Conservation (phyloP, 2,797 vertebrate genomes). For the Lerista edwardsae region DNA sequence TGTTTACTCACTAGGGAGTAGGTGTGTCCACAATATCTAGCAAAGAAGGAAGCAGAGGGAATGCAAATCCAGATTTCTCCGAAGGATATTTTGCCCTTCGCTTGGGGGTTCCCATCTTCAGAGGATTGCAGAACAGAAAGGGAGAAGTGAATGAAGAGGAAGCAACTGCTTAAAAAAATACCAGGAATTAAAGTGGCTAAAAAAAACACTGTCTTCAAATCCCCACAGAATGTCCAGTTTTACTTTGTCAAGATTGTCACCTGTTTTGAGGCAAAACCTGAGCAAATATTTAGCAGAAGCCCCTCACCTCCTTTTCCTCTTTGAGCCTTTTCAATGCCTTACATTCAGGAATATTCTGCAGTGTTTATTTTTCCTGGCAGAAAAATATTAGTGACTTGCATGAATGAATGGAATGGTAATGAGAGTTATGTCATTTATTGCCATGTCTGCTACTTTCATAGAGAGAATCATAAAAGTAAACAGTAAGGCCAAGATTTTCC, state of each 20-base stretch:
- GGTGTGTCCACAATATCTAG: background rate
- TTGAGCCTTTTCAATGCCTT: slow-evolving; percentile 60
- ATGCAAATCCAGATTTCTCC: background rate
- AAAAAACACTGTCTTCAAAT: slow-evolving; percentile 26
- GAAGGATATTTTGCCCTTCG: background rate
- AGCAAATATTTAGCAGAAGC: slow-evolving; percentile 67
- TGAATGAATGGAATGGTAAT: slow-evolving; percentile 72
- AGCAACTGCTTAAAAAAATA: background rate
- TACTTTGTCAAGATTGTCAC: slow-evolving; percentile 28
- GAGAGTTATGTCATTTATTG: slow-evolving; percentile 71
- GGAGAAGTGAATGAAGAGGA: background rate
- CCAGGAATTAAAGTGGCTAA: background rate
- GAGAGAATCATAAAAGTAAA: slow-evolving; percentile 62
- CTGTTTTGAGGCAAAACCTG: slow-evolving; percentile 52
- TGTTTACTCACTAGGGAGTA: background rate
- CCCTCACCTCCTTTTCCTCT: slow-evolving; percentile 49
- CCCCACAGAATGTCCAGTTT: slow-evolving; percentile 1
- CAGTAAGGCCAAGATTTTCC: slow-evolving; percentile 53
- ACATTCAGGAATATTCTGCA: slow-evolving; percentile 64
- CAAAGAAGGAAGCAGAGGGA: background rate
- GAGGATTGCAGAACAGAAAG: background rate
- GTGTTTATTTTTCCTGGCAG: slow-evolving; percentile 71
- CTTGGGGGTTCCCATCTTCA: background rate
- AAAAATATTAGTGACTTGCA: slow-evolving; percentile 59
- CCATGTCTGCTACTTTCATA: slow-evolving; percentile 67